These are phyloP conservation scores for Macaca fascicularis DNA, from an alignment of 2,113 vertebrate genomes.

Conservation along the genomic window T2T-MFA8v1.1 NC_088375.1:178165501-178166000, in stretches of 20 bases:
- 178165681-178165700: fast-evolving
- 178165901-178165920: constrained; percentile 43
- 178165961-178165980: not conserved
- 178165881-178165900: not conserved
- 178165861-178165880: not conserved
- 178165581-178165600: not conserved
- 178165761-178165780: not conserved
- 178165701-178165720: not conserved
- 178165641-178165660: fast-evolving
- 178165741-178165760: fast-evolving
- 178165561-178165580: not conserved
- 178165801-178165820: not conserved
- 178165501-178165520: not conserved
- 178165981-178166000: not conserved
- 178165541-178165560: not conserved
- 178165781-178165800: not conserved
- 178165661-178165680: not conserved
- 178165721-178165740: not conserved
- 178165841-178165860: not conserved
- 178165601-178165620: no score
- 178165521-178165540: not conserved
- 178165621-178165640: fast-evolving
- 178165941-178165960: not conserved
- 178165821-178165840: not conserved
- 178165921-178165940: not conserved